Evolutionary conservation across 2,113 vertebrate species (phyloP), one percentile per base, ranked within the genome.

Genomic region (Osmerus eperlanus): DNA sequence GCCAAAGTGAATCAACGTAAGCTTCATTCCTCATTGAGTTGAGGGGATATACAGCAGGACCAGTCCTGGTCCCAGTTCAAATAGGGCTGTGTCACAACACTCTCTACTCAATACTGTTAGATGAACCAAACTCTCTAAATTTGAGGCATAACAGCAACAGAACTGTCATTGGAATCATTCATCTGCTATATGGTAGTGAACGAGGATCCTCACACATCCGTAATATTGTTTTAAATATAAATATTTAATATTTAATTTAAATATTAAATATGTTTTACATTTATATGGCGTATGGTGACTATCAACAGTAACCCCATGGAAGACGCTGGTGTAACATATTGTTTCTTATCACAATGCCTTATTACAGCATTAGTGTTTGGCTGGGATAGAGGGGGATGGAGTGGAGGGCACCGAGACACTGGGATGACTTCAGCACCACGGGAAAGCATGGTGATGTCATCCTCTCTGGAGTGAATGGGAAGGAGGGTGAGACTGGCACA

Each of bases 241-340:
- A 47, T 47, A 2, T 12, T 11, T 47, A 7, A 47, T 47, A 47
- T 47, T 47, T 47, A 47, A 12, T 47, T 47, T 47, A 47, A 12
- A 11, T 47, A 12, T 47, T 47, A 11, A 47, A 47, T 47, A 9
- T 9, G 7, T 47, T 47, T 47, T 81, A 80, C 71, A 68, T 81
- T 73, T 72, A 76, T 85, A 83, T 78, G 77, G 72, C 15, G 68
- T 29, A 28, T 12, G 65, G 72, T 32, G 64, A 60, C 60, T 76
- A 82, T 81, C 84, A 88, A 75, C 85, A 80, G 83, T 76, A 86
- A 84, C 70, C 69, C 53, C 73, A 67, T 71, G 7, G 60, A 23
- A 62, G 23, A 62, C 19, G 61, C 75, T 71, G 71, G 70, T 79
- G 81, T 55, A 77, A 81, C 75, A 72, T 80, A 70, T 79, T 82